Evolutionary conservation across 1,140 invertebrate genomes (phyloP), one percentile per base, ranked within the genome.

Genomic region (Vanessa atalanta): DNA sequence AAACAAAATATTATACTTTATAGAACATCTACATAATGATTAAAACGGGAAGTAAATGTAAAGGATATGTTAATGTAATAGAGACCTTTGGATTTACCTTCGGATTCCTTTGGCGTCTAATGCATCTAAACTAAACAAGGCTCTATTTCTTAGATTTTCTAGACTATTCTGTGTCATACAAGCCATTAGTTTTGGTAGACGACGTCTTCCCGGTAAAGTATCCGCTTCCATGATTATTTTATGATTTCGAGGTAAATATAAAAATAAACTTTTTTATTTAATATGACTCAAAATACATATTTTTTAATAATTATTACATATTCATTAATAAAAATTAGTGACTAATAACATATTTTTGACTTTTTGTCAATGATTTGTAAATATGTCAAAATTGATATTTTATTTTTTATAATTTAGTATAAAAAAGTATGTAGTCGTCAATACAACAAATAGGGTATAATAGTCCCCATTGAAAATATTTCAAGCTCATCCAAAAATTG

Each of bases 81-180:
- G 13, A 31, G 31, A 16, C 13, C 70, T 67, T 73, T 70, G 51
- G 55, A 53, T 47, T 72, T 79, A 91, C 90, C 89, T 87, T 77
- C 89, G 72, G 9, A 92, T 84, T n/a, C 86, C 86, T 71, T 88
- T 90, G 1, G 88, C 85, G 77, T 92, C 89, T 8, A 92, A 79
- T 9, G 81, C 64, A 55, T 86, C 84, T 57, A 93, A 76, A 68
- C 72, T 79, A 72, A 88, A 91, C 55, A 93, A 69, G n/a, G 85
- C 84, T 72, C 84, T 85, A 65, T 84, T 90, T 66, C 89, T 79
- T 23, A 91, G 77, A 65, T 90, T 91, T 50, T 92, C 90, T 37
- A 91, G 70, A 79, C 90, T 92, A 12, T 60, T 84, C 73, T 91
- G 90, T 0, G 89, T 90, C 83, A 91, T 88, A 72, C 90, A 92